Conservation (phyloP, 2,113 vertebrate genomes). For the Oophaga pumilio region DNA sequence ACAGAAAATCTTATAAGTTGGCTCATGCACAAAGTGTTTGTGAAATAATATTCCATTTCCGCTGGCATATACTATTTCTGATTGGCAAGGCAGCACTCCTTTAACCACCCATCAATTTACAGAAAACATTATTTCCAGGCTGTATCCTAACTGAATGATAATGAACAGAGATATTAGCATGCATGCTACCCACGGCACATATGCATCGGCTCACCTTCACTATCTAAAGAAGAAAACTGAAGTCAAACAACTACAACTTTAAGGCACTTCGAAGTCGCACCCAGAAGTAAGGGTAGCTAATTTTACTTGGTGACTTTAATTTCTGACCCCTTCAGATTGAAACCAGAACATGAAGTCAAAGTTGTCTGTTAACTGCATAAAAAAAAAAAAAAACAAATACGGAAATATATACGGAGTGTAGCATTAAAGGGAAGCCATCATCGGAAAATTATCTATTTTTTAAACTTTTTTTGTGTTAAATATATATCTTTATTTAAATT, state of each 20-base stretch:
- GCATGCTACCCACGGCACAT: neutral
- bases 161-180: neutral
- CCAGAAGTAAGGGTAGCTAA: neutral
- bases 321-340: neutral
- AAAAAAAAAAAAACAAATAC: neutral
- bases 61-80: neutral
- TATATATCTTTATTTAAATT: too few relatives aligned
- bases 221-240: neutral
- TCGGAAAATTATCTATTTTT: too few relatives aligned
- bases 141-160: too few relatives aligned
- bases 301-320: neutral
- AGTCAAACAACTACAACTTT: neutral
- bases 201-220: neutral
- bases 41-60: neutral
- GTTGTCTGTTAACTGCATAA: neutral
- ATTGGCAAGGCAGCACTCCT: neutral
- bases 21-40: constrained; percentile 1
- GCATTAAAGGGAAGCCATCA: neutral
- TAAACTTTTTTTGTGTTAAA: too few relatives aligned
- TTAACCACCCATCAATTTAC: neutral
- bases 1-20: neutral
- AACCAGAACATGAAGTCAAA: neutral
- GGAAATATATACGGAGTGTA: neutral
- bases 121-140: neutral
- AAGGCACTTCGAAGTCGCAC: neutral